Conservation (phyloP, 2,888 invertebrate species). For the Eueremaeus valkanovi region DNA sequence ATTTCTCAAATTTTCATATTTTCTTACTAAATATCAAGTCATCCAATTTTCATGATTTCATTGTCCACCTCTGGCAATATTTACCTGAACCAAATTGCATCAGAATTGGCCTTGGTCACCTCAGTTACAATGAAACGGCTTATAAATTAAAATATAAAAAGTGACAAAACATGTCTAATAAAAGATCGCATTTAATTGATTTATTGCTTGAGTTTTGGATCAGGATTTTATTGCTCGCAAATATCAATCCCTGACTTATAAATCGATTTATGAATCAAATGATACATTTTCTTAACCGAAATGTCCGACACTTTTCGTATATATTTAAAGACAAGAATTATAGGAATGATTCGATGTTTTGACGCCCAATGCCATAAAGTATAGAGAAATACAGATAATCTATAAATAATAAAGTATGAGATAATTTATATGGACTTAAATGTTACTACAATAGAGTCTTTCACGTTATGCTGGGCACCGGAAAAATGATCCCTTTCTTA, state of each 20-base stretch:
- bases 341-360: neutral
- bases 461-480: neutral
- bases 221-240: neutral
- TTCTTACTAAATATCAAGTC: no score
- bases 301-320: neutral
- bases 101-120: no score
- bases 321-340: neutral
- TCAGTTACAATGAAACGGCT: no score
- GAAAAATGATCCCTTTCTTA: neutral
- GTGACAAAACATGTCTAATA: no score
- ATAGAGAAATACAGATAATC: neutral
- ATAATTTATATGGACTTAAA: constrained; percentile 28
- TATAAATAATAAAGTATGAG: constrained; percentile 21
- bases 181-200: no score
- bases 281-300: constrained; percentile 14
- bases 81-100: no score
- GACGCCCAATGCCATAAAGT: constrained; percentile 17
- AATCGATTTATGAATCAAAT: constrained; percentile 14
- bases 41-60: no score
- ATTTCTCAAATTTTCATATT: no score
- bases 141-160: no score
- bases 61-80: no score
- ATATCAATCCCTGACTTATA: constrained; percentile 18
- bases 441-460: neutral
- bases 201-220: neutral